Conservation (phyloP, 2,797 vertebrate genomes). For the Characodon lateralis region DNA sequence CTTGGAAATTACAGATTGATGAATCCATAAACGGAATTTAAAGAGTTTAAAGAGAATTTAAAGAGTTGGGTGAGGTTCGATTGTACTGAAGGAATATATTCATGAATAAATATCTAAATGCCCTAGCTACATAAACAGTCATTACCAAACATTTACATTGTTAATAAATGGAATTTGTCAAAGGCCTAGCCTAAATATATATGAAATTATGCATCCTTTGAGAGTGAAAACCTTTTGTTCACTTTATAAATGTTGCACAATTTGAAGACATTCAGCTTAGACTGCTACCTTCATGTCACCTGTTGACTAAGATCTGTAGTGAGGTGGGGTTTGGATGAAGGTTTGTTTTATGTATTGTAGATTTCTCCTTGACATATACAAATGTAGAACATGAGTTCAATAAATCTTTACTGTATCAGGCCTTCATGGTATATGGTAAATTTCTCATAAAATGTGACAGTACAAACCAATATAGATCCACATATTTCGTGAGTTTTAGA, state of each 20-base stretch:
- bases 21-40: constrained; percentile 14
- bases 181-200: constrained; percentile 4
- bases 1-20: background rate
- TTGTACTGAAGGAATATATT: constrained; percentile 4
- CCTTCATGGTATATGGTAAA: constrained; percentile 10
- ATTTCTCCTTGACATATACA: constrained; percentile 42
- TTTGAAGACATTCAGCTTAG: constrained; percentile 51
- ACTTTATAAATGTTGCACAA: constrained; percentile 18
- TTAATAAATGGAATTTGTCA: background rate
- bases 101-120: background rate
- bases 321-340: constrained; percentile 43
- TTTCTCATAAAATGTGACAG: background rate
- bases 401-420: constrained; percentile 19
- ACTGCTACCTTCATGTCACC: constrained; percentile 60
- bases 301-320: constrained; percentile 51
- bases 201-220: constrained; percentile 12
- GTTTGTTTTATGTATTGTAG: constrained; percentile 53
- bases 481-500: too few species aligned
- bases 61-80: background rate
- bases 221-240: background rate
- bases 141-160: too few species aligned
- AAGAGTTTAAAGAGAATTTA: background rate
- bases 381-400: constrained; percentile 19
- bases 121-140: too few species aligned
- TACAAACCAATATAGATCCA: background rate